These are phyloP conservation scores for Sesia bembeciformis DNA, from an alignment of 2,888 invertebrate species.

Conservation along the genomic window DNA sequence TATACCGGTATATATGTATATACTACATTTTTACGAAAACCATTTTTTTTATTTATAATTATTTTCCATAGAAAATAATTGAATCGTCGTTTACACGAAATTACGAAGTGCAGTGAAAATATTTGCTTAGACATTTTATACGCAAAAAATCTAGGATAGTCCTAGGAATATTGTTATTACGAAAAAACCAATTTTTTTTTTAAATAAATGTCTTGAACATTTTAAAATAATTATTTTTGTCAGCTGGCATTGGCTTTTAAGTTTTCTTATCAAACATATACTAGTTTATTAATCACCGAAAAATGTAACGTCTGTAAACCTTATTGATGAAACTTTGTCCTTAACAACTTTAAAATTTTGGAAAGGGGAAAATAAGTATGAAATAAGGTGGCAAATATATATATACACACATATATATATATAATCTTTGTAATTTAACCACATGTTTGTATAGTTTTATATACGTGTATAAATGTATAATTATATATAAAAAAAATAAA, in stretches of 20 bases:
- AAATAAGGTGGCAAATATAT: too few relatives aligned
- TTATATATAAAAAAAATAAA: conserved; percentile 16
- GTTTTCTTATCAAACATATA: conserved; percentile 18
- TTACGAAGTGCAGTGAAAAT: too few relatives aligned
- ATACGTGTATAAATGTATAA: conserved; percentile 25
- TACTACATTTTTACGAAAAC: not conserved
- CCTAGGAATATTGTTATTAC: too few relatives aligned
- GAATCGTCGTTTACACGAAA: too few relatives aligned
- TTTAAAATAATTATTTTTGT: conserved; percentile 1
- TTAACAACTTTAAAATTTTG: not conserved
- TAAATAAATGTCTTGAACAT: not conserved
- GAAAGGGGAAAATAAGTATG: not conserved
- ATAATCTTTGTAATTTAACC: conserved; percentile 33
- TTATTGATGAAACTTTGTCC: conserved; percentile 15
- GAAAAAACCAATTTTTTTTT: too few relatives aligned
- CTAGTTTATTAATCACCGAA: conserved; percentile 12
- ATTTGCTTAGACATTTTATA: not conserved
- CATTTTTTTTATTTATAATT: not conserved
- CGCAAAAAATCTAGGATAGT: too few relatives aligned
- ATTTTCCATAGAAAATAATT: not conserved
- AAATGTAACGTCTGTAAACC: conserved; percentile 15
- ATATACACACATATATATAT: conserved; percentile 1
- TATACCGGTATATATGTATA: too few relatives aligned
- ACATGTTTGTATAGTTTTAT: conserved; percentile 46
- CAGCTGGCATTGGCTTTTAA: conserved; percentile 17